These are phyloP conservation scores for Siderastrea radians DNA, from an alignment of 92 coral and sea anemone genomes.

Conservation along the genomic window DNA sequence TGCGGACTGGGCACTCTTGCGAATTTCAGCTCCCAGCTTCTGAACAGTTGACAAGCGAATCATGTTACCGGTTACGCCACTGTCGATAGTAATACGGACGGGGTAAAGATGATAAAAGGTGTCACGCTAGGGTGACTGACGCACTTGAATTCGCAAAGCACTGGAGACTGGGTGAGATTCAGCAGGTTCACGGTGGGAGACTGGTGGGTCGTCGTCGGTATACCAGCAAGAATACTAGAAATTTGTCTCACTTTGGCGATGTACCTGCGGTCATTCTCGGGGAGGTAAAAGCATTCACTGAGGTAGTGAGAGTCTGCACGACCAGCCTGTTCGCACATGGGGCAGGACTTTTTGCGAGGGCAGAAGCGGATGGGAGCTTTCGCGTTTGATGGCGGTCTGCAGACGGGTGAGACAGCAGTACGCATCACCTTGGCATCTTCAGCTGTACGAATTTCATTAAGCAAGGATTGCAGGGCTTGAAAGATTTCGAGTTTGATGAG, in stretches of 20 bases:
- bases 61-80: constrained; percentile 35
- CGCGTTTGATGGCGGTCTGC: background rate
- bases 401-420: constrained; percentile 14
- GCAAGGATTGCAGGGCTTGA: too few relatives aligned
- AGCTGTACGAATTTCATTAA: too few relatives aligned
- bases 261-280: constrained; percentile 11
- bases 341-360: constrained; percentile 14
- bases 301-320: constrained; percentile 28
- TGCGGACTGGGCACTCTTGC: constrained; percentile 44
- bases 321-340: constrained; percentile 57
- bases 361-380: background rate
- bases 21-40: background rate
- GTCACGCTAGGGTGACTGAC: constrained; percentile 46
- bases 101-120: constrained; percentile 31
- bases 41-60: constrained; percentile 32
- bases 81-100: background rate
- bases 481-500: constrained; percentile 57
- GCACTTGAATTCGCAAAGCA: constrained; percentile 27
- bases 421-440: constrained; percentile 24
- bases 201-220: background rate
- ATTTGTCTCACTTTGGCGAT: constrained; percentile 44
- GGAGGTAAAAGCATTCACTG: constrained; percentile 38
- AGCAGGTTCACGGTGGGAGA: background rate
- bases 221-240: background rate
- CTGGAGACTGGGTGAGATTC: background rate